Percentiles rank a stretch among this genome's conserved stretches.
Evolutionary conservation across 2,113 vertebrate genomes (phyloP).

Genomic region (Brevimyrus niger): DNA sequence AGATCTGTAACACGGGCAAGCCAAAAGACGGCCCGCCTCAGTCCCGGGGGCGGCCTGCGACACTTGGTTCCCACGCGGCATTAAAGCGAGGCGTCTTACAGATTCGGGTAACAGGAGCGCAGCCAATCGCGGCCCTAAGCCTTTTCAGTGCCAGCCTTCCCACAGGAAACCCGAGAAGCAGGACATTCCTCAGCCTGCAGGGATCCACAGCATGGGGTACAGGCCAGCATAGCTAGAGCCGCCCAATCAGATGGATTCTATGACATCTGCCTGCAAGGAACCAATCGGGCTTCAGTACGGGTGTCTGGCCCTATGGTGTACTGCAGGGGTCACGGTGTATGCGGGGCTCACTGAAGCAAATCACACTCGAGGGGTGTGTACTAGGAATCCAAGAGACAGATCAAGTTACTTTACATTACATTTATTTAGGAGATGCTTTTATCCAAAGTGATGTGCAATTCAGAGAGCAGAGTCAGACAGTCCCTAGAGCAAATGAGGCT

Average conservation of each 20-base stretch:
- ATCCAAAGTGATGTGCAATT: background rate
- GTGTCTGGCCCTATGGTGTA: background rate
- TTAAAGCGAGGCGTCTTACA: background rate
- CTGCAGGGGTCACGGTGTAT: background rate
- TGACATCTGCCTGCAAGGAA: background rate
- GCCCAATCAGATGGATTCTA: background rate
- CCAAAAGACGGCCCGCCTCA: background rate
- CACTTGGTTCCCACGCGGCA: background rate
- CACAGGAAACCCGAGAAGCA: background rate
- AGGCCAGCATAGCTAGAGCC: background rate
- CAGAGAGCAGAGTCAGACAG: background rate
- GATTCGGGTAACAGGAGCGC: background rate
- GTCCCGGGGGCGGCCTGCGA: background rate
- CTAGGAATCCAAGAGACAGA: background rate
- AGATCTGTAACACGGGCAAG: background rate
- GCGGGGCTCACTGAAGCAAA: background rate
- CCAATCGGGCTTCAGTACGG: background rate
- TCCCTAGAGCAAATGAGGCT: background rate
- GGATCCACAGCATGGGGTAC: background rate
- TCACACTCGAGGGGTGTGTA: background rate
- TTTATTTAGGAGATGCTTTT: background rate
- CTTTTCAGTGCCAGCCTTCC: background rate
- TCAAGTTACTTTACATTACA: background rate
- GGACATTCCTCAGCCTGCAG: background rate
- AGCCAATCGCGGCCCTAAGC: background rate